These are phyloP conservation scores for Manduca sexta DNA, from an alignment of 1,140 invertebrate species.

Conservation along the genomic window DNA sequence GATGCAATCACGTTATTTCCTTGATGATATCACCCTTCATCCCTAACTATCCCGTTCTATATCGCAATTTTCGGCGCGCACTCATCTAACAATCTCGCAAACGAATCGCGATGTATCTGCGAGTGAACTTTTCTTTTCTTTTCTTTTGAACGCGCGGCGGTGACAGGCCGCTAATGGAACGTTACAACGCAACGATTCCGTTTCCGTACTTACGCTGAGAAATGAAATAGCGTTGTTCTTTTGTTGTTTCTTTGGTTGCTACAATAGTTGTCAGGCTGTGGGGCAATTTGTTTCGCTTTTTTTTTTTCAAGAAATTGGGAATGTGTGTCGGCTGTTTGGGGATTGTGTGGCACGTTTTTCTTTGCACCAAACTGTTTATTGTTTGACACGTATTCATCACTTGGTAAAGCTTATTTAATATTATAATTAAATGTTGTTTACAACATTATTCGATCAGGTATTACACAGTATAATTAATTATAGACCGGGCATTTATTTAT, in stretches of 20 bases:
- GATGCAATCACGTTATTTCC: too few species aligned
- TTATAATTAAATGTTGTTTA: too few species aligned
- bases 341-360: too few species aligned
- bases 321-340: neutral
- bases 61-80: neutral
- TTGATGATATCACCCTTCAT: too few species aligned
- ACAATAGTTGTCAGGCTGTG: neutral
- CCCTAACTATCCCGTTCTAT: too few species aligned
- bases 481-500: too few species aligned
- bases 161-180: constrained; percentile 46
- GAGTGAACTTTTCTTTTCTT: constrained; percentile 7
- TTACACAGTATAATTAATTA: too few species aligned
- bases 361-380: too few species aligned
- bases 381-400: too few species aligned
- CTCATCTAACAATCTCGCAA: neutral
- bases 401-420: too few species aligned
- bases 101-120: neutral
- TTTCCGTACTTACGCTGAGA: constrained; percentile 26
- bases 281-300: neutral
- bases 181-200: constrained; percentile 24
- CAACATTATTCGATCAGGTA: too few species aligned
- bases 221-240: constrained; percentile 36
- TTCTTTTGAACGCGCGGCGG: constrained; percentile 22
- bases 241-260: constrained; percentile 13
- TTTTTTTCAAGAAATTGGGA: neutral